Percentiles rank a stretch among this genome's conserved stretches.
Conservation (phyloP, 1,140 invertebrate genomes). For the Sweltsa coloradensis region DNA sequence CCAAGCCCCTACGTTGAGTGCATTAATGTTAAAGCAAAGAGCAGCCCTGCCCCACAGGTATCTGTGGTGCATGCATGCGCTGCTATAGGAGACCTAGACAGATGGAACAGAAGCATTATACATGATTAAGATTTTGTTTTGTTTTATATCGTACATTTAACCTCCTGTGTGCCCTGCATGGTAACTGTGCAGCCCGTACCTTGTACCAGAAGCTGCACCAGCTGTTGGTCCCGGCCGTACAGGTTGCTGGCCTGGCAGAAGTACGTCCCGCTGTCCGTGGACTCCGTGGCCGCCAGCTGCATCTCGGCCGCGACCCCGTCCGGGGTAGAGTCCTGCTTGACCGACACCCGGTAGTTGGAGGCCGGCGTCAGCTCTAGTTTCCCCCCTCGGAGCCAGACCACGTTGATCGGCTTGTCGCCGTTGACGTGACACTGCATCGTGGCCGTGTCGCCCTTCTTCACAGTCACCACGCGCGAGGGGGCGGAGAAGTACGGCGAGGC, state of each 20-base stretch:
- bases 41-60: too few species aligned
- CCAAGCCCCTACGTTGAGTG: too few species aligned
- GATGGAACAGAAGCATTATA: neutral
- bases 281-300: conserved; percentile 55
- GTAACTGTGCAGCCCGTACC: conserved; percentile 31
- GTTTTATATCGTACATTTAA: neutral
- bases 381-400: conserved; percentile 57
- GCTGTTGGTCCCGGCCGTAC: conserved; percentile 69
- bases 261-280: conserved; percentile 65
- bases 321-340: conserved; percentile 52
- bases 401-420: conserved; percentile 69
- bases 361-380: conserved; percentile 54
- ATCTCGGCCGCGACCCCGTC: conserved; percentile 55
- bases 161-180: too few species aligned
- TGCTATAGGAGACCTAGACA: too few species aligned
- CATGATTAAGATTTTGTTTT: neutral
- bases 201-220: conserved; percentile 69
- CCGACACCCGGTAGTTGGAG: conserved; percentile 51
- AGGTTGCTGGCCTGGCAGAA: conserved; percentile 71
- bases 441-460: conserved; percentile 60
- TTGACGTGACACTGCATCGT: conserved; percentile 63
- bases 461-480: conserved; percentile 51
- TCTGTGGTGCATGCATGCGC: too few species aligned
- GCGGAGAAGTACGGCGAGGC: conserved; percentile 60
- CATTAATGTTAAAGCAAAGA: too few species aligned